These are phyloP conservation scores for Menidia beryllina DNA, from an alignment of 2,113 vertebrate species.

Conservation along the genomic window DNA sequence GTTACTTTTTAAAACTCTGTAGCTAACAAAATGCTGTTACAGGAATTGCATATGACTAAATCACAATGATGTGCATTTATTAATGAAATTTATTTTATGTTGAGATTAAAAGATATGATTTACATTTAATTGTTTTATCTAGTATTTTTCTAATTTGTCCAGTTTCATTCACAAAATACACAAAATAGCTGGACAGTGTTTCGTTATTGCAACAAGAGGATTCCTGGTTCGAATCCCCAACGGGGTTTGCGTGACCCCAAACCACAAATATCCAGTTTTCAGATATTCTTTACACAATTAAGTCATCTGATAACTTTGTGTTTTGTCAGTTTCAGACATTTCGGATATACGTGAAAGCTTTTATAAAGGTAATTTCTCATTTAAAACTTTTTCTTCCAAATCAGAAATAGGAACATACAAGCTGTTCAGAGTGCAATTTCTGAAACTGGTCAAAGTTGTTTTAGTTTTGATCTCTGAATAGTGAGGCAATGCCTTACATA, in stretches of 20 bases:
- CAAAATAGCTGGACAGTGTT: too few species aligned
- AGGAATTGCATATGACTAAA: conserved; percentile 3
- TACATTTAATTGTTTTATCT: too few species aligned
- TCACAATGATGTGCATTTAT: background rate
- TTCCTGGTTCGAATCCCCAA: too few species aligned
- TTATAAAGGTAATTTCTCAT: conserved; percentile 5
- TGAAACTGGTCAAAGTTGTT: background rate
- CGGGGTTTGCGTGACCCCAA: too few species aligned
- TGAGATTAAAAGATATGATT: background rate
- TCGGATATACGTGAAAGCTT: background rate
- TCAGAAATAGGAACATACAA: background rate
- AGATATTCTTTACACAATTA: background rate
- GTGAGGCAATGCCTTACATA: conserved; percentile 1
- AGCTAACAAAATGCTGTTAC: background rate
- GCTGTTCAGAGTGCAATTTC: background rate
- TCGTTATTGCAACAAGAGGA: too few species aligned
- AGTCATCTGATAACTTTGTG: background rate
- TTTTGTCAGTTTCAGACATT: conserved; percentile 19
- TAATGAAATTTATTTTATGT: background rate
- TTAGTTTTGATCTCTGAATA: background rate
- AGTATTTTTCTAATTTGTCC: too few species aligned
- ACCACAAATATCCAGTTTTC: background rate
- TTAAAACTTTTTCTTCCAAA: background rate
- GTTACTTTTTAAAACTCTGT: conserved; percentile 5
- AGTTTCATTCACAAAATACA: too few species aligned